phyloP scores from a whole-genome alignment of 2,797 vertebrate genomes.

The Apodemus agrarius region DNA sequence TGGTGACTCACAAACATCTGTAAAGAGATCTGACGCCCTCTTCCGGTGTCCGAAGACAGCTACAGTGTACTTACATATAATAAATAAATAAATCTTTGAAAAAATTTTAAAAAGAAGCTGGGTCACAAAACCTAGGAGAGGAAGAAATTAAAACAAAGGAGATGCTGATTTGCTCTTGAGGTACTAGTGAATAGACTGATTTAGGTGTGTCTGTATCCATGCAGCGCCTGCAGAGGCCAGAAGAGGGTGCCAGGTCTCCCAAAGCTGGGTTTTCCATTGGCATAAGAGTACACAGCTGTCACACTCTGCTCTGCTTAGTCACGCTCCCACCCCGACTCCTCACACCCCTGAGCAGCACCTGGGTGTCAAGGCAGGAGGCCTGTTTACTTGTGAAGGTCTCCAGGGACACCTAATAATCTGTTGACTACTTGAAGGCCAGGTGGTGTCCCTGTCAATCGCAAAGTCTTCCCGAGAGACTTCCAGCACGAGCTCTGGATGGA shows the following conservation, averaged over 20 bases:
- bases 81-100: too few relatives aligned
- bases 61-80: too few relatives aligned
- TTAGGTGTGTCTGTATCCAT: not conserved
- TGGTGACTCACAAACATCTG: too few relatives aligned
- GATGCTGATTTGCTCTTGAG: not conserved
- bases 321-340: not conserved
- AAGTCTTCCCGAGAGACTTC: not conserved
- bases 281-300: rapidly evolving
- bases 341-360: not conserved
- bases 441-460: not conserved
- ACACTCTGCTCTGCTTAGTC: rapidly evolving
- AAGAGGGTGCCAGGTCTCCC: not conserved
- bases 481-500: not conserved
- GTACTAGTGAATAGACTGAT: too few relatives aligned
- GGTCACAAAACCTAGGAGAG: not conserved
- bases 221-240: not conserved
- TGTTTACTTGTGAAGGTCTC: not conserved
- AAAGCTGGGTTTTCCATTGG: not conserved
- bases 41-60: too few relatives aligned
- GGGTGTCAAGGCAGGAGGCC: not conserved
- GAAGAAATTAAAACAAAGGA: not conserved
- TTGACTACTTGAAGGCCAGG: not conserved
- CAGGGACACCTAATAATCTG: not conserved
- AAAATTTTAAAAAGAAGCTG: not conserved
- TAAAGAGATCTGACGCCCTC: too few relatives aligned